A percentile compares a stretch with the other conserved stretches of the same genome.
phyloP scores from a whole-genome alignment of 1,140 invertebrate species.

The Pseudomyrmex concolor region DNA sequence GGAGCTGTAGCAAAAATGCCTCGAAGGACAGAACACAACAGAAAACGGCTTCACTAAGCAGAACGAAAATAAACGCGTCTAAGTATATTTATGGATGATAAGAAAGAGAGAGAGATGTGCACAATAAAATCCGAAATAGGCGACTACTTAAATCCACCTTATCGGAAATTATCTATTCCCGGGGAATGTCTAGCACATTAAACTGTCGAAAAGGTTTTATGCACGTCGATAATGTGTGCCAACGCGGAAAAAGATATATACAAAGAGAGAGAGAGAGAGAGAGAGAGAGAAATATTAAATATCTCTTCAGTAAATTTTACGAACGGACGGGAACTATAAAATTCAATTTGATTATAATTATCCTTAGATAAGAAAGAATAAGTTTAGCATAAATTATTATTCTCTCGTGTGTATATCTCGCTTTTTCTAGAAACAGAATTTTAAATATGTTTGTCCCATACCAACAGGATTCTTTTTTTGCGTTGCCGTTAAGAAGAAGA shows the following conservation, averaged over 20 bases:
- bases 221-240: not conserved
- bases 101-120: no score
- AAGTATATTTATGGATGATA: no score
- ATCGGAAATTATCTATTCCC: constrained; percentile 14
- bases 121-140: constrained; percentile 4
- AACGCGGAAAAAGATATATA: not conserved
- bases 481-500: no score
- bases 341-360: not conserved
- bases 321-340: not conserved
- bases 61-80: no score
- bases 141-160: not conserved
- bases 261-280: no score
- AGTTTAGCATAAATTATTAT: not conserved
- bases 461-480: not conserved
- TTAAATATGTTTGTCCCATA: not conserved
- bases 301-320: constrained; percentile 2
- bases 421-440: not conserved
- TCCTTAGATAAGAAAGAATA: not conserved
- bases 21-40: no score
- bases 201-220: not conserved
- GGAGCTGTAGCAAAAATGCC: no score
- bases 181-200: not conserved
- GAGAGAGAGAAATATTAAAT: not conserved
- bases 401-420: not conserved
- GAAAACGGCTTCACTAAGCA: no score